Base-by-base conservation (phyloP, 1,140 invertebrate genomes). In the Sweltsa coloradensis region DNA sequence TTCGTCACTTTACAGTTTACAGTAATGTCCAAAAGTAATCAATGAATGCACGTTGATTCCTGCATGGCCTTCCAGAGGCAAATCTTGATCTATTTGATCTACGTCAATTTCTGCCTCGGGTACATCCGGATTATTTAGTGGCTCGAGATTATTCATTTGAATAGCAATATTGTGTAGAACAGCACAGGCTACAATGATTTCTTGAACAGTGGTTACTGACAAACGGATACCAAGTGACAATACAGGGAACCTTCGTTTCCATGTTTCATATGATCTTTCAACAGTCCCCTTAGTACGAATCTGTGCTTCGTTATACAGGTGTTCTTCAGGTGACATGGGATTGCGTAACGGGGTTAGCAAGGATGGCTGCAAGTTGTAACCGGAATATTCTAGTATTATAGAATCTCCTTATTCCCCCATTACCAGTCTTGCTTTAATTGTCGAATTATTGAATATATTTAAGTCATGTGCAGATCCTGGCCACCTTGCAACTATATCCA, bases 121-220 rank as follows among this genome's bases (percentile, higher is more conserved):
- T n/a, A n/a, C n/a, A n/a, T 11, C 36, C 5, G 36, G 36, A 22
- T 37, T 22, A 19, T 42, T 18, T 6, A 40, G 37, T 3, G 45
- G 45, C 9, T n/a, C 18, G 24, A 13, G 14, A 11, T 49, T 45
- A 24, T 51, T 51, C 21, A 44, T 45, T 34, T 51, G 22, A 5
- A 53, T 37, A 16, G 60, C 54, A 50, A 67, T 59, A 51, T 69
- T 67, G 42, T 68, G 63, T 11, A 70, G 47, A 2, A 69, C 63
- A 39, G 55, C 62, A 37, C 53, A 54, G 27, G 64, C 63, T 5
- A 65, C 51, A 23, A 68, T 64, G 1, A 66, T 48, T 25, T 51
- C 26, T 14, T 57, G 23, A 7, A 49, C 40, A 25, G 40, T 67
- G 24, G 55, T 34, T 4, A 64, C n/a, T 50, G 61, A 56, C 0